Evolutionary conservation across 2,797 vertebrate genomes (phyloP), one percentile per base, ranked within the genome.

Genomic region (Sebastes itinus): DNA sequence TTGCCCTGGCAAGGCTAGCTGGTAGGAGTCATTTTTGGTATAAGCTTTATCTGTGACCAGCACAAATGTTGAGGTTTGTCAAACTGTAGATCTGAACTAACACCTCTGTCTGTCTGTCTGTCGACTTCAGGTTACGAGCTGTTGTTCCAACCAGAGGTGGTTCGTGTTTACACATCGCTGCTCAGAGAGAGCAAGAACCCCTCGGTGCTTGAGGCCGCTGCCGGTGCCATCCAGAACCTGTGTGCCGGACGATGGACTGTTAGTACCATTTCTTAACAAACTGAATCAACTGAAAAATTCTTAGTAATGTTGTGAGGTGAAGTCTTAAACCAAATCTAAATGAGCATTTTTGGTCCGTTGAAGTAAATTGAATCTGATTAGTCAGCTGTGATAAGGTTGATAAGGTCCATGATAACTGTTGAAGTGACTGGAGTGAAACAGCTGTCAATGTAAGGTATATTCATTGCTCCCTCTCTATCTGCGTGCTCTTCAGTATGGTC

Each of bases 221-320:
- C 98, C 0, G 98, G 98, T 74, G 98, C 99, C 54, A 95, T 99
- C 78, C 98, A 99, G 95, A 99, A 99, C 89, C 94, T 99, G 74
- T 99, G 98, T 23, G 98, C 98, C 1, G 99, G 99, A 64, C 95
- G 97, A 69, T 99, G 99, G 98, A 98, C 95, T 1, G 99, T 99
- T 78, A 97, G 95, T 95, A 65, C 9, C 4, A 1, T 28, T 60
- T 52, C 20, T 75, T 20, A 30, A 33, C 9, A 14, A 14, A 42
- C 5, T 65, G 16, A 35, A 32, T 30, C 8, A 23, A 23, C 25
- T 32, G 6, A 49, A 8, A 10, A 3, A 16, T 10, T 49, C 18
- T 28, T 8, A 7, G 4, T 20, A 28, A 55, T 65, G 7, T 58
- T 73, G 9, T 55, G 6, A 61, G 55, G 4, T 22, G n/a, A 49